These are phyloP conservation scores for Gallinago stenura DNA, from an alignment of 2,797 vertebrate species.

Conservation along the genomic window DNA sequence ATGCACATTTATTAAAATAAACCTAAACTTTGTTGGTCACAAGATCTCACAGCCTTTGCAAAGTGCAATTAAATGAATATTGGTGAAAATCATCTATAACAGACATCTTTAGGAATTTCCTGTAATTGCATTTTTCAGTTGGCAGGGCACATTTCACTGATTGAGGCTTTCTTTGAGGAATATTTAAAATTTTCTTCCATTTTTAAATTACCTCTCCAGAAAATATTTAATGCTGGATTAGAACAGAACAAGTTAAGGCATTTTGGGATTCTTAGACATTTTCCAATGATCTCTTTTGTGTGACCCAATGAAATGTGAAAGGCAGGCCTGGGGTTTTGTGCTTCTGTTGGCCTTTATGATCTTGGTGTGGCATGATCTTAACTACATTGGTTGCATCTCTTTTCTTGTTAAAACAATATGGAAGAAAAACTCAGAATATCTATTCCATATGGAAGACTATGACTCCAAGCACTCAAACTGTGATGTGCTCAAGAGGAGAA, in stretches of 20 bases:
- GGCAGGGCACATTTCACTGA: neutral
- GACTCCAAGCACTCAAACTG: neutral
- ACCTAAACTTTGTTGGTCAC: neutral
- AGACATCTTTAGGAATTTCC: neutral
- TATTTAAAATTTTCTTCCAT: neutral
- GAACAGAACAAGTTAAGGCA: neutral
- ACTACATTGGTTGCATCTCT: neutral
- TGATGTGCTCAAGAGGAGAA: neutral
- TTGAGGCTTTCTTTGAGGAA: neutral
- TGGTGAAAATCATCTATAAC: neutral
- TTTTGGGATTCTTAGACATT: neutral
- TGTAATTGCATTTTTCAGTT: neutral
- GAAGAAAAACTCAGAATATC: neutral
- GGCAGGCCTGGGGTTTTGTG: neutral
- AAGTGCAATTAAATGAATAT: neutral
- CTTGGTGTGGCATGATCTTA: neutral
- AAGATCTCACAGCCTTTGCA: neutral
- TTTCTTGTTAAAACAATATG: neutral
- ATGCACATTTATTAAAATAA: neutral
- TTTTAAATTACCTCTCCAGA: neutral
- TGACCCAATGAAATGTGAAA: neutral
- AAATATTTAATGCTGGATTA: neutral
- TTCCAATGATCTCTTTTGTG: neutral
- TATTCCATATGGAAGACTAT: neutral
- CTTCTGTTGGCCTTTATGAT: neutral